Evolutionary conservation across 2,113 vertebrate genomes (phyloP), one percentile per base, ranked within the genome.

Genomic region (Ranitomeya variabilis): DNA sequence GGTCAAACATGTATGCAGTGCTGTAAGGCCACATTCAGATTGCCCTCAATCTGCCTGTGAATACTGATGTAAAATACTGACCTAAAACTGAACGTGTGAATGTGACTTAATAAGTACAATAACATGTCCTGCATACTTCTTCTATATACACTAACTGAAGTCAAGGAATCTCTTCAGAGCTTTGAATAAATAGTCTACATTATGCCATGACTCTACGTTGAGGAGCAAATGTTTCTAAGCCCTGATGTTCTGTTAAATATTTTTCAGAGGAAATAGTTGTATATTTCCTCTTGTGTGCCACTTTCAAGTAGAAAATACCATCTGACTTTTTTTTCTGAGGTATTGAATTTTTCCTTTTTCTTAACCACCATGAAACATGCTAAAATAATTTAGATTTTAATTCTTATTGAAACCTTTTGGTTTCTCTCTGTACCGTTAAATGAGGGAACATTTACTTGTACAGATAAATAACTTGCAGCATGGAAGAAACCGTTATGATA

Each of bases 391-490:
- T 76, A 18, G 67, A 80, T 51, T 79, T 23, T 62, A 87, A 67
- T 79, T 54, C 77, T 87, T 80, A 80, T 67, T 87, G 77, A 87
- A 87, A 87, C 78, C 52, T 80, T 87, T 67, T 87, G 45, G 59
- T 54, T 87, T 80, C 59, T 86, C 55, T 78, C 37, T 60, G 21
- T 86, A 62, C 73, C 37, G 31, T 77, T 7, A 74, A 37, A 78
- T 62, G 57, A 77, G 71, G 51, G 52, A 80, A 80, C 62, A 80
- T 80, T 87, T 71, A 80, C 62, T 55, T 37, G 23, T 69, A 71
- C 64, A 57, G 86, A 80, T 87, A 71, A 87, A 79, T 79, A 80
- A 80, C 86, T 80, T 71, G 51, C 45, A 80, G 51, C 78, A 80
- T 71, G 77, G 86, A 87, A 87, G 62, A 80, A 67, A 45, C 69